Base-by-base conservation (phyloP, 1,140 invertebrate species). In the Musca domestica region DNA sequence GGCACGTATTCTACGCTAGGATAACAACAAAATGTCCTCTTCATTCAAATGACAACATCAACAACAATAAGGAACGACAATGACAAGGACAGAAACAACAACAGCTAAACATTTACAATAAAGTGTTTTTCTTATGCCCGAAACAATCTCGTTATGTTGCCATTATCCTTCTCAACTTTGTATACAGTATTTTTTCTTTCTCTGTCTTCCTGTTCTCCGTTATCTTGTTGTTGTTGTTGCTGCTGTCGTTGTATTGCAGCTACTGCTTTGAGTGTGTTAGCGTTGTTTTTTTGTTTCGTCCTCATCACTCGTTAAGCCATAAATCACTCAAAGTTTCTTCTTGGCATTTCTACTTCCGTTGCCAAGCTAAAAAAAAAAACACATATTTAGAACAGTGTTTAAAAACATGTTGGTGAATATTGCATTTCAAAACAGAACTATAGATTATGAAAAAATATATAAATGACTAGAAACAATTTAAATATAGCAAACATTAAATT, bases 21-120 rank as follows among this genome's bases (percentile, higher is more conserved):
- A 61, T 41, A 20, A 3, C 17, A 58, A 61, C 73, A 77, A 74
- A 77, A 72, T 70, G 72, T 70, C 69, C 66, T 71, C 71, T 72
- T 74, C 72, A 69, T 73, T 73, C 73, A 73, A 77, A 71, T 74
- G 76, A 74, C 73, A 74, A 72, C 67, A 70, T 72, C 74, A 72
- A 71, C 72, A 73, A 27, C 67, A 65, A 71, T 34, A 68, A 54
- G 22, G 48, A 65, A 72, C 65, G 52, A 66, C 47, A 54, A 19
- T 46, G 49, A 48, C 34, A 48, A 17, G 47, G 27, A 19, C 2
- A 30, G 23, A 56, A 34, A 17, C n/a, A 12, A 41, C 34, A 41
- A 41, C 34, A 41, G 10, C 48, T 34, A 15, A 61, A 61, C 56
- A 61, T 61, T 61, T 19, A 61, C 27, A 34, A 61, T 61, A 30